phyloP scores from a whole-genome alignment of 2,888 invertebrate genomes.

The Trisateles emortualis region DNA sequence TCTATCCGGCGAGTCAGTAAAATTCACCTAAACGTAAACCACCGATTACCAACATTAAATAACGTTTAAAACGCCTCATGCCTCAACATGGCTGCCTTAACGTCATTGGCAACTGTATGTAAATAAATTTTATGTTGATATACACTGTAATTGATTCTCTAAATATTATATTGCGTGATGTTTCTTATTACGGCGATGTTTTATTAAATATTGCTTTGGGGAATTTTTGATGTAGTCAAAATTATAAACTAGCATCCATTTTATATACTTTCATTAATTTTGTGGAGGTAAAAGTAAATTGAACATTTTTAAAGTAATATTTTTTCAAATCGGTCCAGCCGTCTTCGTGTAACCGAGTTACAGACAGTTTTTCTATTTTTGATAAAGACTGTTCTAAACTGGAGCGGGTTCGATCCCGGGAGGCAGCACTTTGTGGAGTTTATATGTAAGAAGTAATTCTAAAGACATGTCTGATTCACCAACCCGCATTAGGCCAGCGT shows the following conservation, averaged over 20 bases:
- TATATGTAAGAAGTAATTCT: too few relatives aligned
- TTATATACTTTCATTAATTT: background rate
- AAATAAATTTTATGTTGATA: slow-evolving; percentile 23
- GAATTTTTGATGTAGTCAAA: background rate
- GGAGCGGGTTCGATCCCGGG: too few relatives aligned
- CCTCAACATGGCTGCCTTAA: background rate
- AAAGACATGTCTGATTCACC: too few relatives aligned
- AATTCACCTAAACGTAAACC: background rate
- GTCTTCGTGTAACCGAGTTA: too few relatives aligned
- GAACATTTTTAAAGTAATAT: too few relatives aligned
- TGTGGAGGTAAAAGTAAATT: background rate
- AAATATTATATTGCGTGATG: slow-evolving; percentile 71
- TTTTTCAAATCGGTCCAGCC: too few relatives aligned
- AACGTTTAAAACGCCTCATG: background rate
- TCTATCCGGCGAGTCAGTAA: too few relatives aligned
- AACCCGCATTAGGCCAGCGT: too few relatives aligned
- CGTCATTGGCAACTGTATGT: slow-evolving; percentile 1
- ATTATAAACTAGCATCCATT: background rate
- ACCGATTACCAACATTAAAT: background rate
- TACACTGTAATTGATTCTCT: slow-evolving; percentile 64
- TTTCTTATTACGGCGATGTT: slow-evolving; percentile 38
- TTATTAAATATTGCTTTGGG: slow-evolving; percentile 1
- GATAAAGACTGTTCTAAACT: too few relatives aligned
- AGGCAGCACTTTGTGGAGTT: too few relatives aligned
- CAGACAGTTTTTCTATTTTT: too few relatives aligned